Base-by-base conservation (phyloP, 2,113 vertebrate species). In the Cisticola juncidis region DNA sequence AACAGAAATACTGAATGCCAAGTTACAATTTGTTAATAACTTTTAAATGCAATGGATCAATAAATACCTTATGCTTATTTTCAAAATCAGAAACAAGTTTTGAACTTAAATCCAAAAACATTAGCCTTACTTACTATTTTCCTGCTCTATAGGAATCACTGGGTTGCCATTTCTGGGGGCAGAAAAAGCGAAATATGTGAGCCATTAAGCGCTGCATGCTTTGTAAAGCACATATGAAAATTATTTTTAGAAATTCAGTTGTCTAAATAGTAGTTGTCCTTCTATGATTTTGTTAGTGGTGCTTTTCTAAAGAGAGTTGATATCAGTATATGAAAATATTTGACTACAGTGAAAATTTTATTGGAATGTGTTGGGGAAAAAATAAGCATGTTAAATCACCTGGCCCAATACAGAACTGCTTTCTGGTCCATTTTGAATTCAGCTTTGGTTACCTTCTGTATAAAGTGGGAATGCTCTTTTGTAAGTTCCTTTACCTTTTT, bases 121-220 rank as follows among this genome's bases (percentile, higher is more conserved):
- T 72, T 81, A 82, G 14, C 84, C 86, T 95, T 97, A 98, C 96
- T 97, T 96, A 99, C 98, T 98, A 42, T 98, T 98, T 97, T 98
- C 96, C 92, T 98, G 98, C 47, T 97, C 98, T 97, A 96, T 98
- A n/a, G 98, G 97, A 86, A 96, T 97, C 96, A 99, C 97, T 58
- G 98, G 98, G 83, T 98, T 98, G 76, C 98, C 98, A 65, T 99
- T 98, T 98, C 98, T 99, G 97, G 66, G 90, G 94, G 61, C 94
- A 97, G 91, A 97, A 84, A 97, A 94, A 97, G 62, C 97, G 71
- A 92, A 95, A 95, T 90, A 73, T 65, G n/a, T 94, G 84, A 91
- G 68, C 93, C 50, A 56, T 88, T 74, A 80, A 72, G 54, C 21
- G 54, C 85, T 88, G 20, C 44, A 88, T 48, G 90, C 71, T 96